Percentiles rank a stretch among this genome's conserved stretches.
Evolutionary conservation across 2,797 vertebrate genomes (phyloP).

Genomic region (Kryptolebias ocellatus): DNA sequence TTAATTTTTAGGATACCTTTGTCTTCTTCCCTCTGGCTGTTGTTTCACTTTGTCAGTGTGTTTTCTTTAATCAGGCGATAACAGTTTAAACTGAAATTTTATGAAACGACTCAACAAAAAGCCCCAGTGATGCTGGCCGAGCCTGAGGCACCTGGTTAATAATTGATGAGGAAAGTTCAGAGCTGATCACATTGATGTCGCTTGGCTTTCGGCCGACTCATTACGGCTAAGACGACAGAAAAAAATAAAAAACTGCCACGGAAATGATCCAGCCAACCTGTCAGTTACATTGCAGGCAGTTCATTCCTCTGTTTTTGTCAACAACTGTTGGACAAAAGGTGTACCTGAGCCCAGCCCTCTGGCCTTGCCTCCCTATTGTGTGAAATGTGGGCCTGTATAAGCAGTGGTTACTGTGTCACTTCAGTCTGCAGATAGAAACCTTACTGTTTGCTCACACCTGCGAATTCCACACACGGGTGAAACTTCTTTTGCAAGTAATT

Average conservation of each 20-base stretch:
- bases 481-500: slow-evolving; percentile 31
- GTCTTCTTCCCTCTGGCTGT: too few species aligned
- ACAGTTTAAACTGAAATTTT: slow-evolving; percentile 23
- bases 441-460: slow-evolving; percentile 65
- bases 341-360: slow-evolving; percentile 69
- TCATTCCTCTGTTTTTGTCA: slow-evolving; percentile 59
- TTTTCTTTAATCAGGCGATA: neutral
- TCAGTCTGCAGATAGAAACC: slow-evolving; percentile 44
- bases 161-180: slow-evolving; percentile 51
- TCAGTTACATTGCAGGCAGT: slow-evolving; percentile 35
- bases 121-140: slow-evolving; percentile 36
- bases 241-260: neutral
- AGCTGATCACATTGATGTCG: slow-evolving; percentile 44
- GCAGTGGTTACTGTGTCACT: slow-evolving; percentile 46
- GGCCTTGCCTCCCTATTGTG: slow-evolving; percentile 65
- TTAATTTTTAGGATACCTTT: neutral
- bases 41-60: too few species aligned
- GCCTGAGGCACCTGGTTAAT: slow-evolving; percentile 49
- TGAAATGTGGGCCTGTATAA: slow-evolving; percentile 55
- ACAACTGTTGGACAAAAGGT: slow-evolving; percentile 61
- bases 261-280: slow-evolving; percentile 50
- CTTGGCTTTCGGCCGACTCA: slow-evolving; percentile 40
- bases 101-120: slow-evolving; percentile 37
- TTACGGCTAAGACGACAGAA: slow-evolving; percentile 35
- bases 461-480: slow-evolving; percentile 50